A percentile compares a stretch with the other conserved stretches of the same genome.
Evolutionary conservation across 1,140 invertebrate genomes (phyloP).

Genomic region (Brachystomella parvula): DNA sequence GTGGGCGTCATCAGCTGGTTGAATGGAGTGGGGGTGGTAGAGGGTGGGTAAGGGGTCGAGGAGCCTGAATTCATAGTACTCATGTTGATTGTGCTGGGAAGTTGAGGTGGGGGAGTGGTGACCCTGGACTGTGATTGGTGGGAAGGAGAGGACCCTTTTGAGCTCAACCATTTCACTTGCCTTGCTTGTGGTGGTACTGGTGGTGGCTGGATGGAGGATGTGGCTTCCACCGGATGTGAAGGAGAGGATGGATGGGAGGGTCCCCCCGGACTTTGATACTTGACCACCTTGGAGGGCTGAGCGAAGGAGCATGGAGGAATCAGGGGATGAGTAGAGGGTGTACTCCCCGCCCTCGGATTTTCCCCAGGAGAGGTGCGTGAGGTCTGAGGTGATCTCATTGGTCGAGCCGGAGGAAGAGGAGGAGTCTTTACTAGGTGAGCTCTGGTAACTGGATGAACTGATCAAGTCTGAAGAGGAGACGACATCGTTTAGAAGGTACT

Average conservation of each 20-base stretch:
- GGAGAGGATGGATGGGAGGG: background rate
- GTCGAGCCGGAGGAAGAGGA: background rate
- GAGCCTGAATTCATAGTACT: slow-evolving; percentile 33
- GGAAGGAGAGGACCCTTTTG: slow-evolving; percentile 33
- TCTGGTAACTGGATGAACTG: slow-evolving; percentile 29
- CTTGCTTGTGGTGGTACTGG: background rate
- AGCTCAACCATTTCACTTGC: slow-evolving; percentile 33
- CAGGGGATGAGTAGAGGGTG: background rate
- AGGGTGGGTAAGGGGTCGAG: slow-evolving; percentile 22
- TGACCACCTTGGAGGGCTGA: slow-evolving; percentile 32
- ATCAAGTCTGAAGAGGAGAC: slow-evolving; percentile 33
- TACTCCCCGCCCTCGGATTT: background rate
- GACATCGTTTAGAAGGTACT: background rate
- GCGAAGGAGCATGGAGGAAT: slow-evolving; percentile 18
- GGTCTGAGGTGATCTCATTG: background rate
- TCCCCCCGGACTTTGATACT: background rate
- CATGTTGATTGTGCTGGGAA: background rate
- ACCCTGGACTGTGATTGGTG: slow-evolving; percentile 20
- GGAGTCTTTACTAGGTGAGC: slow-evolving; percentile 7
- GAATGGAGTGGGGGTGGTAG: background rate
- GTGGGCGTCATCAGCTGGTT: slow-evolving; percentile 26
- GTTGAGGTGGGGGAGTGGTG: slow-evolving; percentile 15
- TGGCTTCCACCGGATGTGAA: background rate
- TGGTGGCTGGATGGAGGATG: background rate
- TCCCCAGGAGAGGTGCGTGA: background rate